Evolutionary conservation across 2,113 vertebrate species (phyloP).

Genomic region (Eidolon helvum): DNA sequence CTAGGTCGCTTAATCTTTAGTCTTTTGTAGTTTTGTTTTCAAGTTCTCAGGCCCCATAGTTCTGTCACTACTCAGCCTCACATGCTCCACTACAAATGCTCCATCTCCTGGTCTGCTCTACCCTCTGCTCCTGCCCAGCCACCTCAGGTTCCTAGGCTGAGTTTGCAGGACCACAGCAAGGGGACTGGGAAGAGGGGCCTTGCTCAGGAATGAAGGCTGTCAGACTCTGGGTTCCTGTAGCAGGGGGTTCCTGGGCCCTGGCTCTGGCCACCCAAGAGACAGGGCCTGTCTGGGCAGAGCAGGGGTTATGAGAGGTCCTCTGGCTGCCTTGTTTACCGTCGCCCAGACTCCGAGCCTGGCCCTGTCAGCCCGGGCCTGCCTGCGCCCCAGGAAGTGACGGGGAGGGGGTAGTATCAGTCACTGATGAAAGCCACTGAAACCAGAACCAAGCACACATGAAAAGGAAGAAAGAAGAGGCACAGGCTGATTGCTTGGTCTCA

Average conservation of each 20-base stretch:
- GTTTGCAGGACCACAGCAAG: background rate
- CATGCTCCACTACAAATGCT: fast-evolving
- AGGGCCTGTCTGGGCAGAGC: constrained; percentile 51
- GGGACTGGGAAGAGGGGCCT: fast-evolving
- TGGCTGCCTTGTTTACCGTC: background rate
- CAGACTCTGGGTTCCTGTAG: background rate
- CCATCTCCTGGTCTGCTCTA: background rate
- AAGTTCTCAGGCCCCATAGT: background rate
- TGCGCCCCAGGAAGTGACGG: background rate
- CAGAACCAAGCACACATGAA: constrained; percentile 12
- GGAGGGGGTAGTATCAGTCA: constrained; percentile 41
- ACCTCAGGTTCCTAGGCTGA: background rate
- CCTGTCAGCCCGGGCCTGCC: constrained; percentile 41
- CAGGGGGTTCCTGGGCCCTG: background rate
- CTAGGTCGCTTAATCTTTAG: background rate
- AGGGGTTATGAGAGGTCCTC: background rate
- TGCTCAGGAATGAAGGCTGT: background rate
- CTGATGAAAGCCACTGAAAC: constrained; percentile 68
- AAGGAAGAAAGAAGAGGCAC: background rate
- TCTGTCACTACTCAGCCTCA: background rate
- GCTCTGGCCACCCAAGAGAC: constrained; percentile 10
- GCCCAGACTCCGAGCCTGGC: background rate
- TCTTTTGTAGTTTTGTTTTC: background rate
- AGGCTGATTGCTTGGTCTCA: background rate
- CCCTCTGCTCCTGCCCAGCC: background rate